Conservation (phyloP, 2,888 invertebrate species). For the Steinernema hermaphroditum region DNA sequence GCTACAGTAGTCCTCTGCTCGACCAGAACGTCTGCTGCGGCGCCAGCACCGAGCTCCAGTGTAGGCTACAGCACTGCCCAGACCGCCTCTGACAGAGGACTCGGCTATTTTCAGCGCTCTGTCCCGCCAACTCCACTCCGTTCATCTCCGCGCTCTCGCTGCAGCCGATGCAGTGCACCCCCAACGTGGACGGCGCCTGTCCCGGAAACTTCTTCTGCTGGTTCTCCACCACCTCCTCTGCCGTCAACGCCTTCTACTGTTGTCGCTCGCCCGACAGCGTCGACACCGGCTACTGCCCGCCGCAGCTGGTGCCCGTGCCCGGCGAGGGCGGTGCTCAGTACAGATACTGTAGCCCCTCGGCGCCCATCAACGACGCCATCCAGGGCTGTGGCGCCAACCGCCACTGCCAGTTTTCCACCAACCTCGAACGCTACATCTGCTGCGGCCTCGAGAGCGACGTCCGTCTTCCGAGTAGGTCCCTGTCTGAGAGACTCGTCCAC, state of each 20-base stretch:
- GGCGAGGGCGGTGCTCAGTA: conserved; percentile 64
- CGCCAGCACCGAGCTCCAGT: conserved; percentile 61
- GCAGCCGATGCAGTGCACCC: conserved; percentile 66
- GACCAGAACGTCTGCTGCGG: conserved; percentile 66
- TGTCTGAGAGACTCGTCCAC: too few species aligned
- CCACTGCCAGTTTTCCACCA: conserved; percentile 64
- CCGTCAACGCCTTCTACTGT: conserved; percentile 65
- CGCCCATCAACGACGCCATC: conserved; percentile 62
- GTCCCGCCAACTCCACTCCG: conserved; percentile 63
- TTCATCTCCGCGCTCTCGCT: conserved; percentile 65
- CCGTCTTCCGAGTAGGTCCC: conserved; percentile 56
- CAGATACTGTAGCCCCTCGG: conserved; percentile 63
- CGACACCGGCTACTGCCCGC: conserved; percentile 65
- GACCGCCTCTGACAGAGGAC: background rate
- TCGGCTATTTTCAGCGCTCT: conserved; percentile 52
- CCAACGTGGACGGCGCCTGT: conserved; percentile 65
- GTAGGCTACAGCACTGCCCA: too few species aligned
- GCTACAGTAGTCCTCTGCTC: conserved; percentile 59
- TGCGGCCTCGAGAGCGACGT: conserved; percentile 65
- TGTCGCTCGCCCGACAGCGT: conserved; percentile 64
- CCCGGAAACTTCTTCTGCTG: conserved; percentile 66
- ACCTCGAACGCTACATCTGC: conserved; percentile 63
- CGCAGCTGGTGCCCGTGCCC: conserved; percentile 65
- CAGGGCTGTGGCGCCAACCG: conserved; percentile 65
- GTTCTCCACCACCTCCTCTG: conserved; percentile 62